Conservation (phyloP, 2,888 invertebrate genomes). For the Drosophila prolongata region DNA sequence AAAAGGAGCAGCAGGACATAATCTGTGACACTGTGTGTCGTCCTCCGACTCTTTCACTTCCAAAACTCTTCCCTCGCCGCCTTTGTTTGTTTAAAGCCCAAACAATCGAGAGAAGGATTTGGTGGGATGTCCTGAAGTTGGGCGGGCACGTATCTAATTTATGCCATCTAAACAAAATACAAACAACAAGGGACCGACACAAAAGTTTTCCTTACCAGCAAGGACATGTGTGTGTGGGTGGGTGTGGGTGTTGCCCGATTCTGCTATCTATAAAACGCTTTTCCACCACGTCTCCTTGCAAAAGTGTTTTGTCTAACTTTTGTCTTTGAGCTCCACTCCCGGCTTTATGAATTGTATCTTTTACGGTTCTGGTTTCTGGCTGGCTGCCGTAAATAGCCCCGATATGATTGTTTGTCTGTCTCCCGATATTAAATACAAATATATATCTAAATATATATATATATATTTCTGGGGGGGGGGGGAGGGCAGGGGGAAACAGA, state of each 20-base stretch:
- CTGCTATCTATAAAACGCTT: conserved; percentile 69
- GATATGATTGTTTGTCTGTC: conserved; percentile 68
- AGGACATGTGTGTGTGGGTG: conserved; percentile 13
- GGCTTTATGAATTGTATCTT: conserved; percentile 73
- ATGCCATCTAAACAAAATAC: conserved; percentile 75
- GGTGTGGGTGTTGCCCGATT: conserved; percentile 34
- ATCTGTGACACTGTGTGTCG: conserved; percentile 30
- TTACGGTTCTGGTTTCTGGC: conserved; percentile 43
- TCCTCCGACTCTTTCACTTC: not conserved
- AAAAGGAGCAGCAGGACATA: conserved; percentile 27
- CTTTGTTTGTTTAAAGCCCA: conserved; percentile 42
- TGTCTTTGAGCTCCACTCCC: conserved; percentile 30
- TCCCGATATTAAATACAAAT: conserved; percentile 57
- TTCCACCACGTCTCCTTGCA: conserved; percentile 46
- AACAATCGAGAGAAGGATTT: conserved; percentile 39
- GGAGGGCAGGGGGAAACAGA: conserved; percentile 3
- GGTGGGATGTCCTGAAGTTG: conserved; percentile 9
- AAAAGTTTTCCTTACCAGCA: conserved; percentile 60
- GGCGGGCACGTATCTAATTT: conserved; percentile 73
- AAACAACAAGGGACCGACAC: conserved; percentile 70
- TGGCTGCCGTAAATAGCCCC: conserved; percentile 56
- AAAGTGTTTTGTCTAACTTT: conserved; percentile 59
- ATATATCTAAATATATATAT: not conserved
- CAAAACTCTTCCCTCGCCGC: not conserved
- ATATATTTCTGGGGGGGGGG: not conserved